A percentile compares a stretch with the other conserved stretches of the same genome.
These are phyloP conservation scores for Arctia plantaginis DNA, from an alignment of 2,888 invertebrate species.

Conservation along the genomic window DNA sequence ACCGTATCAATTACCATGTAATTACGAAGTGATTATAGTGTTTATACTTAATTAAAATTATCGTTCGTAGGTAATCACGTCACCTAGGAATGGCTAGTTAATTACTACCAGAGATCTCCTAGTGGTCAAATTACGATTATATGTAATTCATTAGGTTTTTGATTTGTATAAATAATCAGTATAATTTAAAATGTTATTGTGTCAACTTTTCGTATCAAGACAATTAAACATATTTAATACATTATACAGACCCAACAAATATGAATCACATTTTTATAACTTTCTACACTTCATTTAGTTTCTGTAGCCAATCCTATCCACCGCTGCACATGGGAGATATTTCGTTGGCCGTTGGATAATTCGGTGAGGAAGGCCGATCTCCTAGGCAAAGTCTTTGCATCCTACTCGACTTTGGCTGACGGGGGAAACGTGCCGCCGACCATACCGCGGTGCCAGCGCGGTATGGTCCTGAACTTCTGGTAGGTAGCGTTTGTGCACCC, in stretches of 20 bases:
- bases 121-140: not conserved
- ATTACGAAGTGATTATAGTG: not conserved
- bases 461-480: too few species aligned
- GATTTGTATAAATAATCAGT: not conserved
- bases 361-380: too few species aligned
- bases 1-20: not conserved
- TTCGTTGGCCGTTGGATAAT: too few species aligned
- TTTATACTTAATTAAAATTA: not conserved
- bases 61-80: not conserved
- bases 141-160: not conserved
- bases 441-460: too few species aligned
- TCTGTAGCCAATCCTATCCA: too few species aligned
- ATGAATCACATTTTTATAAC: not conserved
- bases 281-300: not conserved
- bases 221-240: not conserved
- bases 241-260: not conserved
- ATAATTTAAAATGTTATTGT: not conserved
- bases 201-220: not conserved
- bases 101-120: not conserved
- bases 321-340: too few species aligned
- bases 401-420: too few species aligned
- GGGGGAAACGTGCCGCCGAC: too few species aligned
- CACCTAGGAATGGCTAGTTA: not conserved
- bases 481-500: too few species aligned
- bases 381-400: too few species aligned